Conservation (phyloP, 2,797 vertebrate species). For the Siniperca undulata region DNA sequence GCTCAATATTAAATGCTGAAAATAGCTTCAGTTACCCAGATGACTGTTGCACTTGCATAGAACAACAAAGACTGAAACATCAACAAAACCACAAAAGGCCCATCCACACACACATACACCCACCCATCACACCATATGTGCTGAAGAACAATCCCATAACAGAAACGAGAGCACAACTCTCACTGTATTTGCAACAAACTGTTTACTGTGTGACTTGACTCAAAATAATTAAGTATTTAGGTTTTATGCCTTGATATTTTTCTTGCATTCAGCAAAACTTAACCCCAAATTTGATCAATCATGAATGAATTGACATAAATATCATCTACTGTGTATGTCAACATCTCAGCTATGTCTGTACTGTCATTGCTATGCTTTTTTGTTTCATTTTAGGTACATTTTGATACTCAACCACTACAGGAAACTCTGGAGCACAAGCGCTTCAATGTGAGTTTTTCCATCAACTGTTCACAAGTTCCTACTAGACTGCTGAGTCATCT, state of each 20-base stretch:
- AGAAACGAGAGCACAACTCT: neutral
- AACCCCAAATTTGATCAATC: neutral
- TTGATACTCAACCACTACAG: neutral
- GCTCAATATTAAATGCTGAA: neutral
- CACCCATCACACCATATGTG: neutral
- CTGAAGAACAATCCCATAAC: neutral
- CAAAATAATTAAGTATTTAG: neutral
- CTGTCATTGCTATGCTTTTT: neutral
- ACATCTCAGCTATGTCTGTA: neutral
- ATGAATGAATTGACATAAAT: neutral
- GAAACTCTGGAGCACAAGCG: neutral
- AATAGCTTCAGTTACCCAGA: conserved; percentile 15
- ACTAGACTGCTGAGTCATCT: neutral
- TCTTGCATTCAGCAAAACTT: neutral
- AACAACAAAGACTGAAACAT: neutral
- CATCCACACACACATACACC: neutral
- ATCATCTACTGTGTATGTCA: neutral
- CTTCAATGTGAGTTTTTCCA: neutral
- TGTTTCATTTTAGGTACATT: neutral
- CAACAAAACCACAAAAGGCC: conserved; percentile 6
- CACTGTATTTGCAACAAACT: neutral
- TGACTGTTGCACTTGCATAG: neutral
- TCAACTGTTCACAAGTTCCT: neutral
- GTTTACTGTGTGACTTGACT: neutral
- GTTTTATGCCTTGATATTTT: neutral